A percentile compares a stretch with the other conserved stretches of the same genome.
Evolutionary conservation across 2,888 invertebrate genomes (phyloP).

Genomic region (Cataglyphis albicans): DNA sequence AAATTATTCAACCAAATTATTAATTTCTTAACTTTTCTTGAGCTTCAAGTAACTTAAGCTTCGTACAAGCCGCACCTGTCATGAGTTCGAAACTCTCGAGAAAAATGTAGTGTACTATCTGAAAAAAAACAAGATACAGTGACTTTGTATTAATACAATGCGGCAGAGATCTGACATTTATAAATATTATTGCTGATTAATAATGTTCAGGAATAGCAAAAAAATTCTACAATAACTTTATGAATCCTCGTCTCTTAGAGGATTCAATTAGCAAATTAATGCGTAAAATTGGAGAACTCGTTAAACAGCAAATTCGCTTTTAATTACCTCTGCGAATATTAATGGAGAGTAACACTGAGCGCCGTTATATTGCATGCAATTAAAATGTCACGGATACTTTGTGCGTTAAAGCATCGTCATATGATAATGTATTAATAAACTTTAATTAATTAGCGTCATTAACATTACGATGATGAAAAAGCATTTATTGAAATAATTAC

Average conservation of each 20-base stretch:
- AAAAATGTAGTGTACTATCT: conserved; percentile 38
- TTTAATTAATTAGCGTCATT: conserved; percentile 54
- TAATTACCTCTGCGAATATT: conserved; percentile 61
- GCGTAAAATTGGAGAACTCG: conserved; percentile 61
- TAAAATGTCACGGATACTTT: conserved; percentile 56
- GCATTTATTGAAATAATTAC: conserved; percentile 45
- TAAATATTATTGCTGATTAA: conserved; percentile 36
- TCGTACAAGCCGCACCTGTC: conserved; percentile 49
- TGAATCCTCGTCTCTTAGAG: conserved; percentile 38
- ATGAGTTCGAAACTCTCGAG: conserved; percentile 41
- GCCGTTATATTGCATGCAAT: conserved; percentile 57
- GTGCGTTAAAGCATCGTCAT: conserved; percentile 53
- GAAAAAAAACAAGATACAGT: conserved; percentile 38
- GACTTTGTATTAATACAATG: conserved; percentile 42
- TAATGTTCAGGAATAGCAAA: conserved; percentile 13
- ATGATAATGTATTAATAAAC: conserved; percentile 57
- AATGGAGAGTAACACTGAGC: conserved; percentile 53
- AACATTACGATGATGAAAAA: conserved; percentile 51
- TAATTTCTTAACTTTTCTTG: conserved; percentile 56
- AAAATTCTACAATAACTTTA: conserved; percentile 51
- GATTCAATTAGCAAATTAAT: conserved; percentile 64
- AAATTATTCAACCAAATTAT: conserved; percentile 55
- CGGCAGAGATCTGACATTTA: conserved; percentile 4
- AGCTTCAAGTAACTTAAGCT: conserved; percentile 49
- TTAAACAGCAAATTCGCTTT: conserved; percentile 57